Evolutionary conservation across 2,113 vertebrate species (phyloP).

Genomic region (Ciconia stormi): DNA sequence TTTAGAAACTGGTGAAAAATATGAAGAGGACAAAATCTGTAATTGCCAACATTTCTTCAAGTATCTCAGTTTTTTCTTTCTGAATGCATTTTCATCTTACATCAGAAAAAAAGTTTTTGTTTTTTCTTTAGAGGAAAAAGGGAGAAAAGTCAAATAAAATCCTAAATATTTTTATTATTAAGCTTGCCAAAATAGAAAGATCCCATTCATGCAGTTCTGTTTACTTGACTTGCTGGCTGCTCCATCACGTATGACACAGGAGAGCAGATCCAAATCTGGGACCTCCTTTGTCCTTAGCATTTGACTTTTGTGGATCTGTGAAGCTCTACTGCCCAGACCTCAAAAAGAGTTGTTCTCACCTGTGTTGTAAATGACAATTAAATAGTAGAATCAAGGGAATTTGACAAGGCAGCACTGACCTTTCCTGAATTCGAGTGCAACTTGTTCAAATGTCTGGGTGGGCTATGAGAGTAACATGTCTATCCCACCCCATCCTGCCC

Average conservation of each 20-base stretch:
- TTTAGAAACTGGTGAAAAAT: neutral
- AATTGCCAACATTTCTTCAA: neutral
- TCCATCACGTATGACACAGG: neutral
- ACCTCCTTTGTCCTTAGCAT: neutral
- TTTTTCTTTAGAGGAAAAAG: neutral
- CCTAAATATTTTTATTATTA: neutral
- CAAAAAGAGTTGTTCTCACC: neutral
- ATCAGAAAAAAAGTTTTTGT: neutral
- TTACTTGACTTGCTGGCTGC: neutral
- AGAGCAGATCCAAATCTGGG: neutral
- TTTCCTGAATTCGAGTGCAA: neutral
- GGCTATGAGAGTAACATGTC: neutral
- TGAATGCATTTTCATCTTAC: neutral
- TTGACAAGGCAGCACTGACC: neutral
- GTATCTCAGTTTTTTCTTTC: neutral
- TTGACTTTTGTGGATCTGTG: neutral
- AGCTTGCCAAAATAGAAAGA: neutral
- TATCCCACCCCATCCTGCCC: neutral
- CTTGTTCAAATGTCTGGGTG: neutral
- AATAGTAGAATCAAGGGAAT: neutral
- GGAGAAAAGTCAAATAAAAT: neutral
- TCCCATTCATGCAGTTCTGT: neutral
- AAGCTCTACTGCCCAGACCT: neutral
- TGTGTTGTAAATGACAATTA: neutral
- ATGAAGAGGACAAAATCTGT: neutral